Conservation (phyloP, 2,113 vertebrate species). For the Macquaria ambigua region DNA sequence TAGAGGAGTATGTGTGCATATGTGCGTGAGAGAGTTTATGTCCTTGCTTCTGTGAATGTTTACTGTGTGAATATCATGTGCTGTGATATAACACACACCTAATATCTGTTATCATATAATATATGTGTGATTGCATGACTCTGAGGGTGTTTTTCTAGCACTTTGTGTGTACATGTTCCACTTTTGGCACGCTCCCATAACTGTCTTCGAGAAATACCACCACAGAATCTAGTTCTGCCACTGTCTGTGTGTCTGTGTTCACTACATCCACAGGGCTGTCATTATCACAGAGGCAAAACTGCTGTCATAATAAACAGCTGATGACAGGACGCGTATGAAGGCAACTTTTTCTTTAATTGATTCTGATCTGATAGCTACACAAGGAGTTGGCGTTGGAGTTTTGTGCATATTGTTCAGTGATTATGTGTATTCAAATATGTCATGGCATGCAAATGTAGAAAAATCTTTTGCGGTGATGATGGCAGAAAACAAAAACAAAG, state of each 20-base stretch:
- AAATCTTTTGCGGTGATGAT: background rate
- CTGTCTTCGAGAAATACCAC: constrained; percentile 12
- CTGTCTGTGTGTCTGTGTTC: constrained; percentile 51
- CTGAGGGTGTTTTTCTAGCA: background rate
- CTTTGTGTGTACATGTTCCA: constrained; percentile 17
- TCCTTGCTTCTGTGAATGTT: constrained; percentile 12
- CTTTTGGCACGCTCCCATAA: constrained; percentile 40
- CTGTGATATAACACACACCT: constrained; percentile 6
- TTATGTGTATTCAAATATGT: background rate
- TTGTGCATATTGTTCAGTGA: background rate
- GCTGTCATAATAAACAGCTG: constrained; percentile 13
- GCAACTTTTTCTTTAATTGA: constrained; percentile 6
- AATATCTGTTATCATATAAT: constrained; percentile 9
- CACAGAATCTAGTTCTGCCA: constrained; percentile 65
- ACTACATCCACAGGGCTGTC: constrained; percentile 37
- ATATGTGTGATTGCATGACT: background rate
- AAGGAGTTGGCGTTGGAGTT: background rate
- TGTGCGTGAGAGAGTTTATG: constrained; percentile 12
- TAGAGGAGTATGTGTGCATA: background rate
- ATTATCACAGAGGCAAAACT: constrained; percentile 34
- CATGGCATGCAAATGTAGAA: background rate
- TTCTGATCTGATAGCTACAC: constrained; percentile 18
- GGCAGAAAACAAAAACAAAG: background rate
- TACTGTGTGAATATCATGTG: constrained; percentile 14
- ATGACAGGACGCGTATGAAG: constrained; percentile 32